A percentile compares a stretch with the other conserved stretches of the same genome.
Conservation (phyloP, 2,888 invertebrate species). For the Latrodectus elegans region DNA sequence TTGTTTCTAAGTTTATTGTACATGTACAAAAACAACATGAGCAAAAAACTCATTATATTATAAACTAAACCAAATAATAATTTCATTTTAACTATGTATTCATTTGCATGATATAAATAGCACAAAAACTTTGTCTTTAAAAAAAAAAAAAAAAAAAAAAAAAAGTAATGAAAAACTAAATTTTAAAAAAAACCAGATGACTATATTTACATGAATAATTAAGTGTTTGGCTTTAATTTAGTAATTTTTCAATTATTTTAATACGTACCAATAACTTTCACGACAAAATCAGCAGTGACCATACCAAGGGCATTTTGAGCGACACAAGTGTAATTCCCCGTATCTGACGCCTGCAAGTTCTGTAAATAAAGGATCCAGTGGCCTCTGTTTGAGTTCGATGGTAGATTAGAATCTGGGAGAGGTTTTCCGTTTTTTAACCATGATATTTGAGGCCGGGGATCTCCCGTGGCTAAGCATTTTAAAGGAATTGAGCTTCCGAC, state of each 20-base stretch:
- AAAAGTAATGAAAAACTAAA: too few species aligned
- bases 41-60: too few species aligned
- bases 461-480: constrained; percentile 70
- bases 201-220: too few species aligned
- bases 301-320: constrained; percentile 55
- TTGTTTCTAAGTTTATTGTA: too few species aligned
- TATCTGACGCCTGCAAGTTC: constrained; percentile 67
- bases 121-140: too few species aligned
- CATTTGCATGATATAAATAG: too few species aligned
- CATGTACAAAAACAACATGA: too few species aligned
- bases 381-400: constrained; percentile 31
- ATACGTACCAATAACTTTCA: constrained; percentile 69
- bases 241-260: background rate
- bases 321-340: constrained; percentile 69
- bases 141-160: too few species aligned
- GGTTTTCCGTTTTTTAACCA: constrained; percentile 71
- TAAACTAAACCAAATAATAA: too few species aligned
- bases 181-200: too few species aligned
- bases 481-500: constrained; percentile 69
- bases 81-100: too few species aligned
- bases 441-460: constrained; percentile 67
- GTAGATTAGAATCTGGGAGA: constrained; percentile 58
- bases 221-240: too few species aligned
- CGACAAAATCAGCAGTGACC: constrained; percentile 55
- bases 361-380: constrained; percentile 64